Conservation (phyloP, 2,113 vertebrate genomes). For the Brachypteracias leptosomus region DNA sequence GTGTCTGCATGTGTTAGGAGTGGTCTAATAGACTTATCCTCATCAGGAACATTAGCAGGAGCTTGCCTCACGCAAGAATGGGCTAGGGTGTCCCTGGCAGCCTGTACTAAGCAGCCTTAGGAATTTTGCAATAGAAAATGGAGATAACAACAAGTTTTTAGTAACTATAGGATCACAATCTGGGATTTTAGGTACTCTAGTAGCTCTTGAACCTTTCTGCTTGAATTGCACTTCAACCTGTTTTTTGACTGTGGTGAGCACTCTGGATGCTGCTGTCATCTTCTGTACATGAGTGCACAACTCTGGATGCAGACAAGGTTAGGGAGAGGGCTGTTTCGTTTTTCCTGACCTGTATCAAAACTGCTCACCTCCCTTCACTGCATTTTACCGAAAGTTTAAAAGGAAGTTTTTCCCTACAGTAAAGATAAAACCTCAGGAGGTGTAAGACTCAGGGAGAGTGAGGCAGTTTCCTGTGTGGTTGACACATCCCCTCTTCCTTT, state of each 20-base stretch:
- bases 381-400: neutral
- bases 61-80: neutral
- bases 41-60: neutral
- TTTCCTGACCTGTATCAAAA: neutral
- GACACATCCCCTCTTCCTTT: neutral
- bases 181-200: neutral
- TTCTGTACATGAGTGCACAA: accelerated
- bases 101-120: neutral
- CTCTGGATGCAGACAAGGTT: neutral
- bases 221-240: neutral
- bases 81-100: neutral
- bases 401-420: neutral
- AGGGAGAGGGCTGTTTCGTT: neutral
- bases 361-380: neutral
- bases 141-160: neutral
- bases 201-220: neutral
- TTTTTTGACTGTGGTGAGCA: neutral
- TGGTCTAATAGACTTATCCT: neutral
- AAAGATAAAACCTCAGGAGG: neutral
- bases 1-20: conserved; percentile 3
- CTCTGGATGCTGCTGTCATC: neutral
- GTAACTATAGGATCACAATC: neutral
- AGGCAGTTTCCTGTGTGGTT: neutral
- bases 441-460: neutral
- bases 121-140: neutral